A percentile compares a stretch with the other conserved stretches of the same genome.
phyloP scores from a whole-genome alignment of 1,140 invertebrate species.

The Lepidurus arcticus region DNA sequence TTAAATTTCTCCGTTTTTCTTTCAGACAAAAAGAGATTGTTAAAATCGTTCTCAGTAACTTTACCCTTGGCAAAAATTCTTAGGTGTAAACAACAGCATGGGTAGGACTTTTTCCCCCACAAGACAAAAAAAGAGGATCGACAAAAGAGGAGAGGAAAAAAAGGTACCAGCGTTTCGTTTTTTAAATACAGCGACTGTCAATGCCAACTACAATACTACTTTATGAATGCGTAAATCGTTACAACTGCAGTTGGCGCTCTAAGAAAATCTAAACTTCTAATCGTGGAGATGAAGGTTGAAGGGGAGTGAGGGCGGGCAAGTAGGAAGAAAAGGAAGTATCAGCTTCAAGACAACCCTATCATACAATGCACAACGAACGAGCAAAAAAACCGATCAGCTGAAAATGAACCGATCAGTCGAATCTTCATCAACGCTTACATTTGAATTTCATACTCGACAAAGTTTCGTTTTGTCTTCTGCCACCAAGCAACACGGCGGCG shows the following conservation, averaged over 20 bases:
- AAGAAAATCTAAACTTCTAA: not conserved
- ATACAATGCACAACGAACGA: constrained; percentile 10
- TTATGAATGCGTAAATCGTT: not conserved
- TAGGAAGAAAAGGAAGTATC: not conserved
- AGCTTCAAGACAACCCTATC: constrained; percentile 10
- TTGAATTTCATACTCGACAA: not conserved
- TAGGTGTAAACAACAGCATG: not conserved
- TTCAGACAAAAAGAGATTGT: not conserved
- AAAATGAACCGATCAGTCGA: not conserved
- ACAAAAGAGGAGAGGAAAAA: not conserved
- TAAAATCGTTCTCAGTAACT: not conserved
- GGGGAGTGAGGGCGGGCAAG: not conserved
- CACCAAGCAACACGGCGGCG: not conserved
- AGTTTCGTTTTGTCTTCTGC: not conserved
- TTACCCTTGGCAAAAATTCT: not conserved
- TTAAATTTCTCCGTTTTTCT: not conserved
- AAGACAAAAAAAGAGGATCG: not conserved
- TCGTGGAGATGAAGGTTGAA: not conserved
- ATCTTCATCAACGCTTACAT: not conserved
- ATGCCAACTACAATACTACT: constrained; percentile 6
- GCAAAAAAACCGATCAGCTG: not conserved
- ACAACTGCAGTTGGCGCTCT: constrained; percentile 6
- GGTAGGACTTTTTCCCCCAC: not conserved
- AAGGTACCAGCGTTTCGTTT: not conserved
- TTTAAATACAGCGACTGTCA: not conserved